Conservation (phyloP, 2,797 vertebrate genomes). For the Stomatorhinus walkeri region DNA sequence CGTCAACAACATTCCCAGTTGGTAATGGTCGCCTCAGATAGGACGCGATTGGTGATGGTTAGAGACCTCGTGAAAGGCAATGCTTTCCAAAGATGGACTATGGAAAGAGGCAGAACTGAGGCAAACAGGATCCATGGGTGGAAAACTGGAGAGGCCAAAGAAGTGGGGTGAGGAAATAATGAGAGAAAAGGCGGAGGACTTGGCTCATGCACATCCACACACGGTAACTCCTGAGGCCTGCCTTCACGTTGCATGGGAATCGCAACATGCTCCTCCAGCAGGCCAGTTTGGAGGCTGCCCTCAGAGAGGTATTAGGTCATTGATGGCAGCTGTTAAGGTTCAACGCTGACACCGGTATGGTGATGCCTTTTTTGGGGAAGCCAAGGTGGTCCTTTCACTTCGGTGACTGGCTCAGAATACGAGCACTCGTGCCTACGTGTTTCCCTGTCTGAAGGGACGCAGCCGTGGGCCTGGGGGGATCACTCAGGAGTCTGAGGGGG, state of each 20-base stretch:
- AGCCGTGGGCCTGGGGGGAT: background rate
- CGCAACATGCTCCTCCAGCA: background rate
- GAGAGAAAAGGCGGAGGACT: background rate
- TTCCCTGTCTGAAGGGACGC: background rate
- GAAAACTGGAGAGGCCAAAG: background rate
- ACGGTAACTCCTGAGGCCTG: background rate
- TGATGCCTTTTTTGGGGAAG: background rate
- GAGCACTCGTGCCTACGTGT: background rate
- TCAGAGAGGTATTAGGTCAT: background rate
- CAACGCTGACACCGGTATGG: background rate
- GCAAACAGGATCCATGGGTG: background rate
- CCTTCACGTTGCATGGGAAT: background rate
- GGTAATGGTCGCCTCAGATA: background rate
- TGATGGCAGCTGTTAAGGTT: background rate
- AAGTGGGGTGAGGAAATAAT: background rate
- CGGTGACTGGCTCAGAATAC: background rate
- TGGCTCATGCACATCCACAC: slow-evolving; percentile 5
- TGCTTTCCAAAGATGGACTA: background rate
- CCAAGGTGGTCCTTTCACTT: background rate
- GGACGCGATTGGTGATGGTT: background rate
- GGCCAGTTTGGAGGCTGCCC: slow-evolving; percentile 24
- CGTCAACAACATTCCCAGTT: background rate
- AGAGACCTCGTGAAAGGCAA: background rate
- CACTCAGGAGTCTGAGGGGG: background rate
- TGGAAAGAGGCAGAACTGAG: background rate